phyloP scores from a whole-genome alignment of 1,140 invertebrate species.

The Melanaphis sacchari region DNA sequence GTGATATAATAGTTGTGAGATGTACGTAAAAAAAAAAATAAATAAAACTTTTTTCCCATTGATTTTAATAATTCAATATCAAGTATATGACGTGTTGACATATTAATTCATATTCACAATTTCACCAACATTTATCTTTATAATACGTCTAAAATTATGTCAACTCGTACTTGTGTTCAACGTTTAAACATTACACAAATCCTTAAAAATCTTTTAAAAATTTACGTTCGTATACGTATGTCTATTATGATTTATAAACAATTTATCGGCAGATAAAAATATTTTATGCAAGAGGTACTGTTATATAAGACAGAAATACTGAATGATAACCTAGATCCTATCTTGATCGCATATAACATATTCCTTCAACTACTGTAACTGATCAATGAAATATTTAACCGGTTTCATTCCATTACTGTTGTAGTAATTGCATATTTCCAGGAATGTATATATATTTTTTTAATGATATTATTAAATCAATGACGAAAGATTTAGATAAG shows the following conservation, averaged over 20 bases:
- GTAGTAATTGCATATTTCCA: constrained; percentile 20
- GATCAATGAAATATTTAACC: constrained; percentile 42
- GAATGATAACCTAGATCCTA: constrained; percentile 29
- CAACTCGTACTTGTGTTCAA: not conserved
- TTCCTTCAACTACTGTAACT: not conserved
- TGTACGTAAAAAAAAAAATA: not conserved
- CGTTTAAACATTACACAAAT: not conserved
- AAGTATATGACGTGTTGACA: not conserved
- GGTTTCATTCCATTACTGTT: constrained; percentile 24
- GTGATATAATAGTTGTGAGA: not conserved
- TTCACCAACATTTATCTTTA: not conserved
- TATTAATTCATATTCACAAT: not conserved
- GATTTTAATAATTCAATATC: not conserved
- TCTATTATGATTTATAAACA: not conserved
- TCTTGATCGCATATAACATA: not conserved
- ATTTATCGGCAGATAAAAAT: not conserved
- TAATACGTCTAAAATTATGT: not conserved
- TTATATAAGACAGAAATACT: constrained; percentile 23
- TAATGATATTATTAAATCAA: not conserved
- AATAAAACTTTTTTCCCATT: not conserved
- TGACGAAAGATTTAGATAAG: not conserved
- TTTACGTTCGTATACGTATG: not conserved
- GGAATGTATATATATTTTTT: not conserved
- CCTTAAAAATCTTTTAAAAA: not conserved
- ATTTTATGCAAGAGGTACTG: constrained; percentile 19